These are phyloP conservation scores for Dendrocopos noguchii DNA, from an alignment of 2,113 vertebrate species.

Conservation along the genomic window DNA sequence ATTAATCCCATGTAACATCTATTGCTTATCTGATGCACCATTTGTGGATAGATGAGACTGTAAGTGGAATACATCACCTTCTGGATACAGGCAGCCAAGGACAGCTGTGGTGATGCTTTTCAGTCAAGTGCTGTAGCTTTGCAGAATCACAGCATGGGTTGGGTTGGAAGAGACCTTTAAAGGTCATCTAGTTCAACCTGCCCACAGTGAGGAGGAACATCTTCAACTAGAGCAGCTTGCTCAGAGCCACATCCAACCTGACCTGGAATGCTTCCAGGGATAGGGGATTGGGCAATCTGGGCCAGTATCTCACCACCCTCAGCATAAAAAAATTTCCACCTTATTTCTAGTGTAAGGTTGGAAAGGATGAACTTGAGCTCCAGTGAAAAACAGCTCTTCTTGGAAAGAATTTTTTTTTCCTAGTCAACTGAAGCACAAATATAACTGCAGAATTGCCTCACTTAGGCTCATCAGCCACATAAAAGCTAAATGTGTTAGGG, in stretches of 20 bases:
- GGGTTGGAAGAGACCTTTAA: no score
- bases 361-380: neutral
- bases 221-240: no score
- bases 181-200: no score
- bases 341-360: neutral
- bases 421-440: neutral
- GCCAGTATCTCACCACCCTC: no score
- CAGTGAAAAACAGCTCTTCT: neutral
- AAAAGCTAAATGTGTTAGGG: slow-evolving; percentile 7
- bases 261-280: no score
- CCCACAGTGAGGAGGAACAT: no score
- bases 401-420: neutral
- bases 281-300: no score
- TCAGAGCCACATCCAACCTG: no score
- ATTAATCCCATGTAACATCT: neutral
- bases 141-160: no score
- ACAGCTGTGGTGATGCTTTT: neutral
- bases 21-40: neutral
- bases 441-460: slow-evolving; percentile 14
- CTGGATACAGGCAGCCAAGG: neutral
- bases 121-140: neutral
- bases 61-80: neutral
- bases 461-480: slow-evolving; percentile 7
- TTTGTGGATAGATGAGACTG: neutral
- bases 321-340: no score